These are phyloP conservation scores for Aphidius gifuensis DNA, from an alignment of 1,140 invertebrate species.

Conservation along the genomic window DNA sequence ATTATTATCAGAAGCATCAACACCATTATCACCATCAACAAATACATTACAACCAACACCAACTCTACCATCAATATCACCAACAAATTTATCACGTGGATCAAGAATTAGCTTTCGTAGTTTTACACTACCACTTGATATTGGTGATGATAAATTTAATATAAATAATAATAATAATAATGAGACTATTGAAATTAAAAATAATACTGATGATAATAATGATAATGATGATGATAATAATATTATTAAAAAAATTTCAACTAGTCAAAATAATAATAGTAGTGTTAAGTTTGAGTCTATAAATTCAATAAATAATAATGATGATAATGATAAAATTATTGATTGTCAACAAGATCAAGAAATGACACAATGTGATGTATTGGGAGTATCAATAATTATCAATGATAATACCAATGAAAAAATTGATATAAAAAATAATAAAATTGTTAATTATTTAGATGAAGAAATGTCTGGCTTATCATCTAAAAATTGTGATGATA, in stretches of 20 bases:
- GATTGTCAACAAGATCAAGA: constrained; percentile 16
- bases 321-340: neutral
- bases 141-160: constrained; percentile 33
- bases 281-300: too few relatives aligned
- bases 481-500: too few relatives aligned
- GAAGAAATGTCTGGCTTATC: too few relatives aligned
- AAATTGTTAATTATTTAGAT: neutral
- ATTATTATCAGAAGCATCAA: constrained; percentile 49
- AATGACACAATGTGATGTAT: constrained; percentile 42
- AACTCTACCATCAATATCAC: constrained; percentile 35
- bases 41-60: constrained; percentile 42
- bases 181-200: constrained; percentile 31
- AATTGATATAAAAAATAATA: neutral
- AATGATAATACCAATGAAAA: neutral
- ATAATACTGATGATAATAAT: constrained; percentile 43
- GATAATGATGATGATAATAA: constrained; percentile 33
- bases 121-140: constrained; percentile 48
- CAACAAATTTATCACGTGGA: constrained; percentile 39
- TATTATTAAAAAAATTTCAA: constrained; percentile 28
- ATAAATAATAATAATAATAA: constrained; percentile 7
- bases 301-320: too few relatives aligned
- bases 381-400: constrained; percentile 3
- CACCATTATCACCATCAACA: constrained; percentile 43
- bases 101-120: constrained; percentile 53
- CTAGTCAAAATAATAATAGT: constrained; percentile 3